phyloP scores from a whole-genome alignment of 2,888 invertebrate genomes.

The Noctua comes region DNA sequence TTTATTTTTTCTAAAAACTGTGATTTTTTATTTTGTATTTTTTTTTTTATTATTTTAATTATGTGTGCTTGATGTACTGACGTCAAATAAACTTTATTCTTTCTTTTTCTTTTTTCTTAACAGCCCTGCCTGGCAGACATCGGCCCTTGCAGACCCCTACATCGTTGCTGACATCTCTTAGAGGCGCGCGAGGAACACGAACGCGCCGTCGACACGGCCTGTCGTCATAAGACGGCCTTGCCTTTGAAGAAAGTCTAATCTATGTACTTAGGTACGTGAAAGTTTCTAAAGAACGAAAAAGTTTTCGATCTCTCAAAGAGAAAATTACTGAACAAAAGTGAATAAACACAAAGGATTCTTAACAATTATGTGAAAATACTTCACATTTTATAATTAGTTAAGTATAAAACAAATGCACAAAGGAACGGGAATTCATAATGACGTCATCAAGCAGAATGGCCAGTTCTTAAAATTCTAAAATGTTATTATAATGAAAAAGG shows the following conservation, averaged over 20 bases:
- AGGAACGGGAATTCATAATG: slow-evolving; percentile 30
- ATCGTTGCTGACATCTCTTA: too few relatives aligned
- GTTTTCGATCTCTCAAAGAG: neutral
- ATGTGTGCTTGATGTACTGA: too few relatives aligned
- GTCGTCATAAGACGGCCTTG: too few relatives aligned
- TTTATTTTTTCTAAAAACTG: too few relatives aligned
- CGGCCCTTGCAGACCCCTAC: too few relatives aligned
- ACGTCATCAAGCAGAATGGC: slow-evolving; percentile 1
- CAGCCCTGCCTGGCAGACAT: too few relatives aligned
- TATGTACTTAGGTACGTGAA: neutral
- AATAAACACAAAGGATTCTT: slow-evolving; percentile 40
- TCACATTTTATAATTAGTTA: slow-evolving; percentile 28
- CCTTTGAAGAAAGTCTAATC: neutral
- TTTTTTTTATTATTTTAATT: too few relatives aligned
- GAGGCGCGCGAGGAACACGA: too few relatives aligned
- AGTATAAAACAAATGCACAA: slow-evolving; percentile 26
- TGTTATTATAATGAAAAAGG: slow-evolving; percentile 4
- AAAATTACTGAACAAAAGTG: slow-evolving; percentile 32
- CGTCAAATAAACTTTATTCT: too few relatives aligned
- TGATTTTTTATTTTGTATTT: too few relatives aligned
- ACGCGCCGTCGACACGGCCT: too few relatives aligned
- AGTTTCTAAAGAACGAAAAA: neutral
- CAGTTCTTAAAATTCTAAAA: neutral
- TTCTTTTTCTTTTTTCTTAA: too few relatives aligned
- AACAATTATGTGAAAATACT: slow-evolving; percentile 46